These are phyloP conservation scores for Temnothorax ravouxi DNA, from an alignment of 2,888 invertebrate species.

Conservation along the genomic window DNA sequence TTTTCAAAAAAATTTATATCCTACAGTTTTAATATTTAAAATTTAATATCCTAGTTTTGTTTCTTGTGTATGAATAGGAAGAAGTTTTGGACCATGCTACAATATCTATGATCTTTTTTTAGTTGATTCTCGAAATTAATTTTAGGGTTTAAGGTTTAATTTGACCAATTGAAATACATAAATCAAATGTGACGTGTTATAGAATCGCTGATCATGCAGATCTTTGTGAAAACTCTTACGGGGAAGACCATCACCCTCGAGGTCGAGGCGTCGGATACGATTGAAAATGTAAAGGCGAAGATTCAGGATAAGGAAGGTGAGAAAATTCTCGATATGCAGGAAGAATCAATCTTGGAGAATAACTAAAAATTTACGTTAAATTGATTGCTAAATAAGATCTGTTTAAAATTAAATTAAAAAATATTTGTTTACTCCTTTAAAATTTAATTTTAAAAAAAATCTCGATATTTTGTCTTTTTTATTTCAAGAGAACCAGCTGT, in stretches of 20 bases:
- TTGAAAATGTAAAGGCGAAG: conserved; percentile 98
- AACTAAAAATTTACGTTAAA: not conserved
- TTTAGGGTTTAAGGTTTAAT: not conserved
- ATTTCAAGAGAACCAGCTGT: not conserved
- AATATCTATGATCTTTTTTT: not conserved
- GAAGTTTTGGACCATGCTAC: not conserved
- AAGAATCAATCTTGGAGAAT: not conserved
- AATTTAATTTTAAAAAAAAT: not conserved
- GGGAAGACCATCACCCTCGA: conserved; percentile 98
- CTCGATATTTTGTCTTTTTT: not conserved
- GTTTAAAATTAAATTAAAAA: conserved; percentile 1
- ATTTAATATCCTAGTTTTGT: not conserved
- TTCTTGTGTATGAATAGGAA: not conserved
- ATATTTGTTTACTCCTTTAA: not conserved
- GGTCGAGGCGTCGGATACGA: conserved; percentile 97
- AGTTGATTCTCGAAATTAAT: not conserved
- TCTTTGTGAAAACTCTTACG: conserved; percentile 98
- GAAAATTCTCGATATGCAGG: not conserved
- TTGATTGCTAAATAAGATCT: not conserved
- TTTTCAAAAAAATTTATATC: not conserved
- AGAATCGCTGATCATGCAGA: conserved; percentile 92
- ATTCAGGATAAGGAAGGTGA: conserved; percentile 95
- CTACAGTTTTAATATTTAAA: not conserved
- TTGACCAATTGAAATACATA: not conserved
- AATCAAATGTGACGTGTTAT: conserved; percentile 32